Base-by-base conservation (phyloP, 53 echinoderm and acorn worm genomes). In the Zoroaster sp. region DNA sequence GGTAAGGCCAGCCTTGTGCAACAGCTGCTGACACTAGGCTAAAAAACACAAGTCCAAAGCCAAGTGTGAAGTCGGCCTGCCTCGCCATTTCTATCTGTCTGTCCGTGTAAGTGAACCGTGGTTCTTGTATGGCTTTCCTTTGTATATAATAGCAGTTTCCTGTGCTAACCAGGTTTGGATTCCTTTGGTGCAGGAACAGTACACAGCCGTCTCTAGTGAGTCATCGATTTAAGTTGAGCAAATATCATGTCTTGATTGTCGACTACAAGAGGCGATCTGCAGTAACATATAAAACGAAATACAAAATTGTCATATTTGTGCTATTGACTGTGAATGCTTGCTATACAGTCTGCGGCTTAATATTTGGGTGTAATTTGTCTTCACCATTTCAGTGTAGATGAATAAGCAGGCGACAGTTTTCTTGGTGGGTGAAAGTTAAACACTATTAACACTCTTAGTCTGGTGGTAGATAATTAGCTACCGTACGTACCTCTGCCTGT, bases 1-100 rank as follows among this genome's bases (percentile, higher is more conserved):
- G 42, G 53, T 85, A 37, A 11, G 87, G 86, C 73, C 83, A 92
- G 10, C 18, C 41, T 53, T 91, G 85, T 40, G 80, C 92, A 10
- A 46, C 40, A 23, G 25, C 49, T 1, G 23, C 35, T 69, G 51
- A 51, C 15, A 80, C 87, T 32, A 88, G 63, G 35, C 28, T 44
- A 17, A 79, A 14, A 42, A 87, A 35, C 21, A 70, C 63, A 33
- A 88, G 47, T 80, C 35, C 80, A 28, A 80, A 9, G 28, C 4
- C 37, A 21, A 80, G 28, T 66, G 28, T 49, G n/a, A 33, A 66
- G 32, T 23, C 40, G 3, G n/a, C 36, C 32, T 28, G 73, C 52
- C 25, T 47, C 12, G 69, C 80, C 89, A 89, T 89, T 44, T 33
- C 69, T 8, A 7, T 25, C 33, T 40, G 1, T 65, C 5, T 5